Conservation (phyloP, 2,888 invertebrate species). For the Drosophila incognita region DNA sequence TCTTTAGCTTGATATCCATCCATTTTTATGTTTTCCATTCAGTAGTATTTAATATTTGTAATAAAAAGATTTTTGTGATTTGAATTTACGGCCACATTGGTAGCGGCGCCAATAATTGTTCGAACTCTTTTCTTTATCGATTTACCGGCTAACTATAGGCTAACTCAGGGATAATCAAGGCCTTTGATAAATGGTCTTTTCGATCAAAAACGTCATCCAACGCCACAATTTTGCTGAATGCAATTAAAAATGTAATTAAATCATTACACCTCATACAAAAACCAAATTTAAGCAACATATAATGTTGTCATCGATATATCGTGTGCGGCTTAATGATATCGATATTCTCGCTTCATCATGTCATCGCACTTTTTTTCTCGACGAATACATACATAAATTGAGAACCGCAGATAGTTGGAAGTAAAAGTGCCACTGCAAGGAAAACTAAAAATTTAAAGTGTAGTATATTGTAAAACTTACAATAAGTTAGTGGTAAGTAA, state of each 20-base stretch:
- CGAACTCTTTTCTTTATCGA: background rate
- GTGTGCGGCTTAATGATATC: background rate
- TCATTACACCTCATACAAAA: background rate
- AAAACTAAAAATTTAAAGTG: slow-evolving; percentile 13
- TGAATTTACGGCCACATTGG: background rate
- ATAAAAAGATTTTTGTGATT: background rate
- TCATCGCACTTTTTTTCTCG: slow-evolving; percentile 37
- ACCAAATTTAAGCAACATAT: background rate
- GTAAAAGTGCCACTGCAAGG: slow-evolving; percentile 13
- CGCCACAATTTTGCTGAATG: background rate
- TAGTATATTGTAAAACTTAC: slow-evolving; percentile 2
- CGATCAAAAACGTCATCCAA: background rate
- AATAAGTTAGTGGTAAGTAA: slow-evolving; percentile 49
- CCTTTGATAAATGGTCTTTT: background rate
- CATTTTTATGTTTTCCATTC: background rate
- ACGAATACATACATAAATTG: slow-evolving; percentile 55
- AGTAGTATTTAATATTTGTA: background rate
- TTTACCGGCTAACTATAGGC: background rate
- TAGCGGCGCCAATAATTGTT: background rate
- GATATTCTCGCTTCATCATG: slow-evolving; percentile 31
- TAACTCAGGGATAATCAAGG: background rate
- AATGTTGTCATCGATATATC: slow-evolving; percentile 16
- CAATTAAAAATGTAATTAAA: background rate
- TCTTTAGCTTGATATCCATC: background rate
- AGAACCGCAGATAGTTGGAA: slow-evolving; percentile 39